Percentiles rank a stretch among this genome's conserved stretches.
phyloP scores from a whole-genome alignment of 2,113 vertebrate genomes.

The Nannobrachium achirus region DNA sequence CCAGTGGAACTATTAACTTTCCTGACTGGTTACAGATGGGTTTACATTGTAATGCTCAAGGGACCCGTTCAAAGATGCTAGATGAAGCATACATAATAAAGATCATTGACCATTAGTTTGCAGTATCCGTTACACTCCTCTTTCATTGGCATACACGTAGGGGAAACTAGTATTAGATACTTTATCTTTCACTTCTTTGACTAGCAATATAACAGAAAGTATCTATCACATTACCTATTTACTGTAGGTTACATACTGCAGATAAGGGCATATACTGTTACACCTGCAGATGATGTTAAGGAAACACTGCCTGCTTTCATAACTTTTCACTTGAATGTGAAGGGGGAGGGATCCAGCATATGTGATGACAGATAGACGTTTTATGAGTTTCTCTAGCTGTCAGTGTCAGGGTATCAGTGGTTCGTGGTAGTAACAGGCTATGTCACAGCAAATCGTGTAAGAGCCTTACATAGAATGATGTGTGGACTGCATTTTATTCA shows the following conservation, averaged over 20 bases:
- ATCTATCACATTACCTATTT: too few relatives aligned
- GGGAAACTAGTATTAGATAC: constrained; percentile 8
- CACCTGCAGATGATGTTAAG: constrained; percentile 26
- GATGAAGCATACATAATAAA: constrained; percentile 46
- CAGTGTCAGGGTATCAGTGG: constrained; percentile 8
- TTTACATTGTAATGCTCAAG: constrained; percentile 32
- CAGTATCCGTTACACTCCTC: constrained; percentile 32
- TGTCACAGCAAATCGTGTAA: not conserved
- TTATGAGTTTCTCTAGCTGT: constrained; percentile 10
- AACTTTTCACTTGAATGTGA: not conserved
- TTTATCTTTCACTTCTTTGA: too few relatives aligned
- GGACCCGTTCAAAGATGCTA: constrained; percentile 36
- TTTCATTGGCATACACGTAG: constrained; percentile 33
- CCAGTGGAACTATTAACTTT: constrained; percentile 37
- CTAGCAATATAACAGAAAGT: too few relatives aligned
- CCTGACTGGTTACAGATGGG: constrained; percentile 15
- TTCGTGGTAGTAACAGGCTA: constrained; percentile 1
- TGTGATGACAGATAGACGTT: constrained; percentile 41
- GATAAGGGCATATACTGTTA: not conserved
- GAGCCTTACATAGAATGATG: too few relatives aligned
- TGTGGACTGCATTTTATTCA: not conserved
- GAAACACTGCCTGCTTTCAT: constrained; percentile 48
- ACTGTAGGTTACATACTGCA: too few relatives aligned
- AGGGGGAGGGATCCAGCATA: constrained; percentile 8
- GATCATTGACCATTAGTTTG: constrained; percentile 40